These are phyloP conservation scores for Zosterops lateralis DNA, from an alignment of 2,113 vertebrate species.

Conservation along the genomic window DNA sequence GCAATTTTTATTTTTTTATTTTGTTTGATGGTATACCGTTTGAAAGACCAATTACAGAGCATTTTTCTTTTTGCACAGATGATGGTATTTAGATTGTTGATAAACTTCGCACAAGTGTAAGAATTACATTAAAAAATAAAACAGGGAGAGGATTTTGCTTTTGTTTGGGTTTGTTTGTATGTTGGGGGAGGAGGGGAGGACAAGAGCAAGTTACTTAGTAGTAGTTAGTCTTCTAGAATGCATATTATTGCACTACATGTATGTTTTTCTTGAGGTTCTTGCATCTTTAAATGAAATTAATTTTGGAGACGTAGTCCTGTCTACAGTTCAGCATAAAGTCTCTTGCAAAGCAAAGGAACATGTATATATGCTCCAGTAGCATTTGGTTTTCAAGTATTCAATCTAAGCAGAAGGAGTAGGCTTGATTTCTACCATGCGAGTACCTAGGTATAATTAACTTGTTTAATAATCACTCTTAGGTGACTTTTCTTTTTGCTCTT, in stretches of 20 bases:
- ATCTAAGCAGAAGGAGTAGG: not conserved
- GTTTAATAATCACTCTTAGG: not conserved
- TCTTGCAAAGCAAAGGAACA: not conserved
- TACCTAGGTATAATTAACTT: not conserved
- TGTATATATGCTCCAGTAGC: not conserved
- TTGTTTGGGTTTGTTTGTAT: not conserved
- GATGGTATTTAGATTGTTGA: not conserved
- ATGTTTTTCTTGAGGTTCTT: not conserved
- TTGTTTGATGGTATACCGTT: not conserved
- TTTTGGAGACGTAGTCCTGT: not conserved
- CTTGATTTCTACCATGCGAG: not conserved
- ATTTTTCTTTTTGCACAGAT: not conserved
- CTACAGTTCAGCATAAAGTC: not conserved
- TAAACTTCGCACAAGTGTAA: not conserved
- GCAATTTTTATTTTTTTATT: not conserved
- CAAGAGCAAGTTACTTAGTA: not conserved
- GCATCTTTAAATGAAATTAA: not conserved
- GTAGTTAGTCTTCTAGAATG: not conserved
- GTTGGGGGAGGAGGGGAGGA: not conserved
- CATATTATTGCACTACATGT: not conserved
- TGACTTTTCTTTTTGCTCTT: not conserved
- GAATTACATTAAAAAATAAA: not conserved
- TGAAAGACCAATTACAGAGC: rapidly evolving
- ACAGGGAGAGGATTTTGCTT: not conserved
- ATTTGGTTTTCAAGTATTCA: not conserved